phyloP scores from a whole-genome alignment of 2,113 vertebrate genomes.

The Thomomys bottae region DNA sequence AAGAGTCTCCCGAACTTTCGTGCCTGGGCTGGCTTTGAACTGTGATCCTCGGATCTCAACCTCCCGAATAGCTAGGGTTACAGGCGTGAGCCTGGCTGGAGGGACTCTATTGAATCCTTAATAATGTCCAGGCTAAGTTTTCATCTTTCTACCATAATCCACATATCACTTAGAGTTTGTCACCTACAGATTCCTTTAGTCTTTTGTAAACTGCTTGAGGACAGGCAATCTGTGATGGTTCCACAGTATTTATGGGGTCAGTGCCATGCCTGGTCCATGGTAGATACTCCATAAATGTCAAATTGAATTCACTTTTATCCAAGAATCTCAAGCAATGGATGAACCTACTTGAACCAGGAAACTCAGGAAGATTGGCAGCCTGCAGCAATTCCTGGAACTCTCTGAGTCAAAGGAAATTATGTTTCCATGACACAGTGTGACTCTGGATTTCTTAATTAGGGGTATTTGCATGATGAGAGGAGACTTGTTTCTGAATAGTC shows the following conservation, averaged over 20 bases:
- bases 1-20: no score
- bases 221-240: neutral
- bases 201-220: neutral
- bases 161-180: neutral
- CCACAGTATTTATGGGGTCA: neutral
- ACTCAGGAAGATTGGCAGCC: conserved; percentile 58
- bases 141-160: neutral
- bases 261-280: neutral
- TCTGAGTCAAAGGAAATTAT: conserved; percentile 79
- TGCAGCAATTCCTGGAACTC: conserved; percentile 72
- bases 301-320: conserved; percentile 49
- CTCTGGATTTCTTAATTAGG: conserved; percentile 77
- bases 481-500: conserved; percentile 73
- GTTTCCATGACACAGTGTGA: conserved; percentile 76
- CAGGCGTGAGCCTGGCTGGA: no score
- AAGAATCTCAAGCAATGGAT: conserved; percentile 30
- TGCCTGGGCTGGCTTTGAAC: no score
- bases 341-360: conserved; percentile 45
- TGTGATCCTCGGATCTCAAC: no score
- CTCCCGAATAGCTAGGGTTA: no score
- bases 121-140: neutral
- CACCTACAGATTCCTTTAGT: neutral
- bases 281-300: neutral
- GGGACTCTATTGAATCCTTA: neutral
- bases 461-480: conserved; percentile 69